A percentile compares a stretch with the other conserved stretches of the same genome.
phyloP scores from a whole-genome alignment of 2,888 invertebrate genomes.

The Microplitis manilae region DNA sequence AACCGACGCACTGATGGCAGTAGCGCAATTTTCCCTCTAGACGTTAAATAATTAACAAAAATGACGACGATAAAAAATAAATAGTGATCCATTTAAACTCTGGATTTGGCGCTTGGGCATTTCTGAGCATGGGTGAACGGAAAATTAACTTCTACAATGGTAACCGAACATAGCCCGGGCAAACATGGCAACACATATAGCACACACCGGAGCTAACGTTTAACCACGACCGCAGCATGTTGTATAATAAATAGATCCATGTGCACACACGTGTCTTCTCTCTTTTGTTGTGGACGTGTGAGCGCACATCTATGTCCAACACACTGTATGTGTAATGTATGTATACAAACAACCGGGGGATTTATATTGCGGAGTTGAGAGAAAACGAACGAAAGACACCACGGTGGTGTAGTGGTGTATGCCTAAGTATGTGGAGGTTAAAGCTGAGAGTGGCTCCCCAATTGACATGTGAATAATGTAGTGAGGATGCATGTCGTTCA shows the following conservation, averaged over 20 bases:
- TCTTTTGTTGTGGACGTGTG: neutral
- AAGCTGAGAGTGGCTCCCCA: slow-evolving; percentile 17
- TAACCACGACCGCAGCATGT: slow-evolving; percentile 40
- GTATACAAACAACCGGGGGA: neutral
- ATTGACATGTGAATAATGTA: slow-evolving; percentile 35
- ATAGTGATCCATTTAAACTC: slow-evolving; percentile 13
- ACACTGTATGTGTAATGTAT: slow-evolving; percentile 2
- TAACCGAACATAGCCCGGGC: slow-evolving; percentile 11
- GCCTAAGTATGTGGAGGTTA: neutral
- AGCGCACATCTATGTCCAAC: neutral
- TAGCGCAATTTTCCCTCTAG: too few relatives aligned
- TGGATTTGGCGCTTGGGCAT: neutral
- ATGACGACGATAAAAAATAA: slow-evolving; percentile 1
- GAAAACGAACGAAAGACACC: slow-evolving; percentile 19
- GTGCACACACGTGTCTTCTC: slow-evolving; percentile 21
- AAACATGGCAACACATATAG: slow-evolving; percentile 21
- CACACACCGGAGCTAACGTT: slow-evolving; percentile 27
- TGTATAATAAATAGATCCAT: slow-evolving; percentile 46
- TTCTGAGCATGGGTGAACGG: neutral
- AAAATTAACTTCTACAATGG: slow-evolving; percentile 38
- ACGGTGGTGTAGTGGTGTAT: neutral
- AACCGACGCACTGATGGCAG: too few relatives aligned
- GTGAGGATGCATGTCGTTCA: slow-evolving; percentile 30
- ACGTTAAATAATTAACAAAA: too few relatives aligned
- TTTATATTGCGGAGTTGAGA: slow-evolving; percentile 8